Evolutionary conservation across 1,140 invertebrate species (phyloP).

Genomic region (Telenomus remus): DNA sequence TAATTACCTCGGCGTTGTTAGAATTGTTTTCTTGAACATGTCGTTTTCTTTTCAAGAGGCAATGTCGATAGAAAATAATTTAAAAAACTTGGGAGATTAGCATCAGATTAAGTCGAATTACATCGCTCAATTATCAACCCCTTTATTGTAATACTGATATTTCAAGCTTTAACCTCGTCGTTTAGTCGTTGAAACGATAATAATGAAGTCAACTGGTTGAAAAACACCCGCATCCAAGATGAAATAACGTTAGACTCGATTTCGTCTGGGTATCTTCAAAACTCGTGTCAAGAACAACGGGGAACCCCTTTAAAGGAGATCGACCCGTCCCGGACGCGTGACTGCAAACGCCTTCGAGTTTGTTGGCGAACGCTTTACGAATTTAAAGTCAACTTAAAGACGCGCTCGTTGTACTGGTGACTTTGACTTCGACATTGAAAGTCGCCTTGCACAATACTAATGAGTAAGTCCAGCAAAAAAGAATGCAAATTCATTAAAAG

Average conservation of each 20-base stretch:
- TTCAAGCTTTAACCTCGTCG: background rate
- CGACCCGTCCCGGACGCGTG: slow-evolving; percentile 28
- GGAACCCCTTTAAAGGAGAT: slow-evolving; percentile 56
- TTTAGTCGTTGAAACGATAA: slow-evolving; percentile 5
- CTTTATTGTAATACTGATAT: too few species aligned
- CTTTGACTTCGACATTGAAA: slow-evolving; percentile 29
- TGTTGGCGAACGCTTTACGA: slow-evolving; percentile 46
- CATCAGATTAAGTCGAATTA: too few species aligned
- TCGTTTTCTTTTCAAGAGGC: too few species aligned
- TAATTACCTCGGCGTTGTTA: slow-evolving; percentile 46
- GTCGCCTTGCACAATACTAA: slow-evolving; percentile 66
- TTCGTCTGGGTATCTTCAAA: slow-evolving; percentile 34
- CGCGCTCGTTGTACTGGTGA: slow-evolving; percentile 35
- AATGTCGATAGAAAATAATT: too few species aligned
- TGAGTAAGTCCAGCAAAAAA: slow-evolving; percentile 71
- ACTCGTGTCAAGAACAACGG: slow-evolving; percentile 45
- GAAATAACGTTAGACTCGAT: slow-evolving; percentile 39
- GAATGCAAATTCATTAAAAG: slow-evolving; percentile 74
- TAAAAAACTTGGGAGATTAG: too few species aligned
- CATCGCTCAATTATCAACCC: too few species aligned
- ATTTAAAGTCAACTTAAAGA: slow-evolving; percentile 50
- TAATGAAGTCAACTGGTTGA: slow-evolving; percentile 16
- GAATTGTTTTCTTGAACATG: slow-evolving; percentile 21
- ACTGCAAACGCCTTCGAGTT: slow-evolving; percentile 13
- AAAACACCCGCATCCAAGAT: slow-evolving; percentile 14